Evolutionary conservation across 2,797 vertebrate genomes (phyloP).

Genomic region (Miichthys miiuy): DNA sequence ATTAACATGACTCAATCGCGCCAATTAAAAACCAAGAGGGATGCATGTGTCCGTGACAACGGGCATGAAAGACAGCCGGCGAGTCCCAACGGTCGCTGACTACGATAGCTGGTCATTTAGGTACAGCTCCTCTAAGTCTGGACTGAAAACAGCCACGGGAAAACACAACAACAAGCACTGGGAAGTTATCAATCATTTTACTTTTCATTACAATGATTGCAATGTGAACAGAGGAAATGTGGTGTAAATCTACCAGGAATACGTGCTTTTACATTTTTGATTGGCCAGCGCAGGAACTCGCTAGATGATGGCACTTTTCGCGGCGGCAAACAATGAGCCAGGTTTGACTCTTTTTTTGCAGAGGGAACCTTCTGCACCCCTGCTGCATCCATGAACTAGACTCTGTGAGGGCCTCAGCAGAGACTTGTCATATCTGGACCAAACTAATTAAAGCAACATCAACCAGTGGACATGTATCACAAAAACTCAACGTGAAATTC

Average conservation of each 20-base stretch:
- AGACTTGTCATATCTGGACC: neutral
- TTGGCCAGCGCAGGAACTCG: neutral
- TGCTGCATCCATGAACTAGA: neutral
- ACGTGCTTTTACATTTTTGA: neutral
- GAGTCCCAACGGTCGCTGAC: constrained; percentile 9
- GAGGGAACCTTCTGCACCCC: neutral
- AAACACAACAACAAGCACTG: neutral
- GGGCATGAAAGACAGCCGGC: constrained; percentile 4
- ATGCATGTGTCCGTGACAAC: constrained; percentile 7
- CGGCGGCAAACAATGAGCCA: neutral
- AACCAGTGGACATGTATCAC: neutral
- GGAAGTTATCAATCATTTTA: neutral
- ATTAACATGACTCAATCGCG: constrained; percentile 14
- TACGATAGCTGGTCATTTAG: constrained; percentile 19
- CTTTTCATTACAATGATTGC: neutral
- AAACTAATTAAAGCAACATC: neutral
- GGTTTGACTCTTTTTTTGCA: neutral
- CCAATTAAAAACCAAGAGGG: constrained; percentile 25
- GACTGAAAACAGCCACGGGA: neutral
- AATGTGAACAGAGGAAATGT: neutral
- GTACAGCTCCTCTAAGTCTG: constrained; percentile 12
- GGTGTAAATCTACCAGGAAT: neutral
- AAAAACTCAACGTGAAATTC: constrained; percentile 8
- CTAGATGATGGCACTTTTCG: neutral
- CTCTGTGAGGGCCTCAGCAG: neutral